phyloP scores from a whole-genome alignment of 2,797 vertebrate species.

The Sebastes vulpes region DNA sequence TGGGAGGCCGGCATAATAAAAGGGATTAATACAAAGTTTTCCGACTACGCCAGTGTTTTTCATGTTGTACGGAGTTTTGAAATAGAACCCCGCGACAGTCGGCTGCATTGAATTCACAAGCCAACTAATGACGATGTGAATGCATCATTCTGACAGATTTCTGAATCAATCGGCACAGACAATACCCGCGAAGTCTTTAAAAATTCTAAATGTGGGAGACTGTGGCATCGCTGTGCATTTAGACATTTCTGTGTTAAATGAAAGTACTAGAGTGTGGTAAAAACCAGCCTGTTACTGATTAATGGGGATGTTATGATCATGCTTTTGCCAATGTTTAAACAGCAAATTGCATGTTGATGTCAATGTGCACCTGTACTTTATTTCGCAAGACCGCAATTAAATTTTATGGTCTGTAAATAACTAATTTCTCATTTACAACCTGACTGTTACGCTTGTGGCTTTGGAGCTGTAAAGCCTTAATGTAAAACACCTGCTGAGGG shows the following conservation, averaged over 20 bases:
- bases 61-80: too few species aligned
- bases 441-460: conserved; percentile 40
- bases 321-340: conserved; percentile 21
- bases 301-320: conserved; percentile 3
- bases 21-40: too few species aligned
- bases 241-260: not conserved
- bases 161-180: not conserved
- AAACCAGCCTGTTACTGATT: conserved; percentile 42
- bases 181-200: not conserved
- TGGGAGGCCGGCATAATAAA: too few species aligned
- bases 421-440: conserved; percentile 64
- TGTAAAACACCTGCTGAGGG: conserved; percentile 61
- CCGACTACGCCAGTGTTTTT: too few species aligned
- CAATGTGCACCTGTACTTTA: conserved; percentile 48
- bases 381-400: conserved; percentile 57
- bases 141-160: not conserved
- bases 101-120: not conserved
- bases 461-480: conserved; percentile 51
- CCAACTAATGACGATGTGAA: not conserved
- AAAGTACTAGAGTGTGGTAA: not conserved
- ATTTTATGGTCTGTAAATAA: conserved; percentile 65
- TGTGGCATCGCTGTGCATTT: conserved; percentile 3
- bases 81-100: too few species aligned
- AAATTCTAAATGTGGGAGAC: not conserved
- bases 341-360: conserved; percentile 49